These are phyloP conservation scores for Andricus curvator DNA, from an alignment of 2,888 invertebrate genomes.

Conservation along the genomic window DNA sequence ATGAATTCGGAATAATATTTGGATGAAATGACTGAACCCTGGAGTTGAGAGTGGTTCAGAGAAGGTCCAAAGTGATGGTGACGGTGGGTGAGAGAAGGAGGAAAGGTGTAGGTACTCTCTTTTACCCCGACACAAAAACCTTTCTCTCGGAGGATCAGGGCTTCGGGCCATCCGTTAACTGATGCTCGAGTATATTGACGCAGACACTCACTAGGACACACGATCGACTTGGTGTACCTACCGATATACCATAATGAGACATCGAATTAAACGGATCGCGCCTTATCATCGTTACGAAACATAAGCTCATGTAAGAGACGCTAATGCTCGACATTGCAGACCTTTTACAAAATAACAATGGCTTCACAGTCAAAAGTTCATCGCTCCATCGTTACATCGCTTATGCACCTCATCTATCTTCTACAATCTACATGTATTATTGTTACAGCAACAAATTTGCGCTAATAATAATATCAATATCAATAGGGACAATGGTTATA, in stretches of 20 bases:
- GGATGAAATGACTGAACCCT: conserved; percentile 3
- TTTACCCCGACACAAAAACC: conserved; percentile 34
- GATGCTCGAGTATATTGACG: conserved; percentile 4
- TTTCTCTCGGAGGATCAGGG: conserved; percentile 33
- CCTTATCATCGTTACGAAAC: conserved; percentile 32
- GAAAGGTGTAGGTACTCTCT: conserved; percentile 1
- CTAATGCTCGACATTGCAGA: conserved; percentile 27
- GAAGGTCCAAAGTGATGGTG: neutral
- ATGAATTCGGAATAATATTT: neutral
- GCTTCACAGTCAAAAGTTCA: conserved; percentile 39
- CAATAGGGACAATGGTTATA: too few species aligned
- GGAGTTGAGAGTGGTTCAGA: conserved; percentile 11
- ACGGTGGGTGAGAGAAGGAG: neutral
- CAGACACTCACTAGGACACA: neutral
- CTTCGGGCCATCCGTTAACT: neutral
- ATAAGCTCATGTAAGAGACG: conserved; percentile 11
- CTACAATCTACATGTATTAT: neutral
- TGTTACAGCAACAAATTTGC: neutral
- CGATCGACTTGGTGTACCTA: conserved; percentile 13
- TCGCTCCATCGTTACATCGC: neutral
- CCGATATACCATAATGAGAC: conserved; percentile 3
- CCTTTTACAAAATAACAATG: conserved; percentile 35
- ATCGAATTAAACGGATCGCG: conserved; percentile 26
- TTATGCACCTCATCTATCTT: neutral
- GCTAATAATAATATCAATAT: too few species aligned